Evolutionary conservation across 2,888 invertebrate species (phyloP).

Genomic region (Microctonus hyperodae): DNA sequence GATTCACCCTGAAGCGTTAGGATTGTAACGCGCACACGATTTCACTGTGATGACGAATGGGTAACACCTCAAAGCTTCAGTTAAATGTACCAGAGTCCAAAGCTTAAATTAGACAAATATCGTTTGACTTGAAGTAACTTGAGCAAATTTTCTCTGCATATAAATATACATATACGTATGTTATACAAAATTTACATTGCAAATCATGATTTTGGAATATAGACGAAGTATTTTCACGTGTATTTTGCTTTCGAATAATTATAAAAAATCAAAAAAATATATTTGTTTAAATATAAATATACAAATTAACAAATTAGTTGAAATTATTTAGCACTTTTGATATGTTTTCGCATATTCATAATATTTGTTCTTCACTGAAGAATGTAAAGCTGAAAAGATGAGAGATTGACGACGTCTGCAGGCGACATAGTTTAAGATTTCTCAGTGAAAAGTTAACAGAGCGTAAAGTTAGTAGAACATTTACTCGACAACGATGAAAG

Average conservation of each 20-base stretch:
- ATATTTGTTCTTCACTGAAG: not conserved
- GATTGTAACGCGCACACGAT: not conserved
- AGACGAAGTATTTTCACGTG: too few species aligned
- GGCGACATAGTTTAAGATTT: slow-evolving; percentile 32
- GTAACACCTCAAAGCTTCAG: slow-evolving; percentile 28
- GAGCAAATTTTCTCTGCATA: not conserved
- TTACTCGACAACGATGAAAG: slow-evolving; percentile 12
- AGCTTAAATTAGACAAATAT: slow-evolving; percentile 50
- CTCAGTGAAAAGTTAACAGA: slow-evolving; percentile 31
- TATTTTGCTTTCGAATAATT: too few species aligned
- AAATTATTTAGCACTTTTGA: not conserved
- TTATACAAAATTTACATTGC: not conserved
- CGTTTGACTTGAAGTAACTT: slow-evolving; percentile 37
- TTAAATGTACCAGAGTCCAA: slow-evolving; percentile 17
- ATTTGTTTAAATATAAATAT: too few species aligned
- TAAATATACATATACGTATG: not conserved
- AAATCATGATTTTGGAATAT: not conserved
- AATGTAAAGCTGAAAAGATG: slow-evolving; percentile 19
- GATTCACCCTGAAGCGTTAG: slow-evolving; percentile 6
- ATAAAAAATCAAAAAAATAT: too few species aligned
- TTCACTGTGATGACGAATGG: slow-evolving; percentile 10
- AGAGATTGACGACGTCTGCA: slow-evolving; percentile 26
- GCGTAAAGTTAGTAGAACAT: slow-evolving; percentile 26
- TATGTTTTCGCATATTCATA: not conserved
- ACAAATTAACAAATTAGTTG: not conserved